These are phyloP conservation scores for Ganaspis sp. DNA, from an alignment of 1,140 invertebrate species.

Conservation along the genomic window DNA sequence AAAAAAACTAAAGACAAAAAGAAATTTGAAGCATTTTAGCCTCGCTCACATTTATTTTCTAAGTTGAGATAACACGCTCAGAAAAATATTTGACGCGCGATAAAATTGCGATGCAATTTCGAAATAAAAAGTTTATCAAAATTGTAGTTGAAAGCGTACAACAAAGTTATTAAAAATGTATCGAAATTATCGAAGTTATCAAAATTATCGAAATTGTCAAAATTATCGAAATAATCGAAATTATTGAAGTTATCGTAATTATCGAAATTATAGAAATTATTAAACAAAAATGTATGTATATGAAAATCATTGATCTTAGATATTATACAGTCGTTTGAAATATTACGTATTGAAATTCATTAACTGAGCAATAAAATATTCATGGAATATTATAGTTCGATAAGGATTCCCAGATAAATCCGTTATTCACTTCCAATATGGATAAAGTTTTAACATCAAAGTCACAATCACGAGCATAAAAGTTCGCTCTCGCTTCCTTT, in stretches of 20 bases:
- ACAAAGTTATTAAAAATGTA: too few relatives aligned
- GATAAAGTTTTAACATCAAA: conserved; percentile 23
- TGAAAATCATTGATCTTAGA: neutral
- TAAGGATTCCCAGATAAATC: conserved; percentile 17
- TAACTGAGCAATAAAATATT: neutral
- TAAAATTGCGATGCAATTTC: conserved; percentile 31
- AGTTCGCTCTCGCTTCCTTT: conserved; percentile 17
- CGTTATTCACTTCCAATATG: conserved; percentile 18
- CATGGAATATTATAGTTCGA: conserved; percentile 22
- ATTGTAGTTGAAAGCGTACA: neutral
- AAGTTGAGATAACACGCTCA: conserved; percentile 35
- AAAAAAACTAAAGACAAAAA: neutral
- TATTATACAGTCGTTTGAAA: neutral
- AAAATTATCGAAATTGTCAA: too few relatives aligned
- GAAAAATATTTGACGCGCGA: conserved; percentile 22
- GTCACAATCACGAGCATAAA: conserved; percentile 24
- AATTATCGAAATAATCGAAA: neutral
- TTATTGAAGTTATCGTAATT: neutral
- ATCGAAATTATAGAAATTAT: too few relatives aligned
- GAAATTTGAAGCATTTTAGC: neutral
- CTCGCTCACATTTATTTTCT: conserved; percentile 14
- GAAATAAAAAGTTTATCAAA: neutral
- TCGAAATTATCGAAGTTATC: neutral
- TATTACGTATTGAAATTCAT: neutral
- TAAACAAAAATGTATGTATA: too few relatives aligned